Conservation (phyloP, 2,888 invertebrate genomes). For the Chaitophorus viminalis region DNA sequence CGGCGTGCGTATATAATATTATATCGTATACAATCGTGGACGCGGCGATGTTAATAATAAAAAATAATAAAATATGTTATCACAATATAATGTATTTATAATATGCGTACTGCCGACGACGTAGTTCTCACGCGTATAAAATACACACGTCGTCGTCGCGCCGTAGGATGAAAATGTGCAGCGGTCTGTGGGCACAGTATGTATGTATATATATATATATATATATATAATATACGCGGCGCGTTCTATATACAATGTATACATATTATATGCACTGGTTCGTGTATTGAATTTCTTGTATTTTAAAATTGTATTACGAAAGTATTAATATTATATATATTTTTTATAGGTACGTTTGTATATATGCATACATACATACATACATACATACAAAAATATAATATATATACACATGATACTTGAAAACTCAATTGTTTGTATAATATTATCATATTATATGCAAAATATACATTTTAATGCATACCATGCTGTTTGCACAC, state of each 20-base stretch:
- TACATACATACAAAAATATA: background rate
- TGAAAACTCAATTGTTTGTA: too few species aligned
- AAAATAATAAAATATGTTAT: slow-evolving; percentile 33
- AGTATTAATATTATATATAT: too few species aligned
- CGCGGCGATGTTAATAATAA: background rate
- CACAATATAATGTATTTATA: too few species aligned
- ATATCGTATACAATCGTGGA: slow-evolving; percentile 40
- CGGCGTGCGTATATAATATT: background rate
- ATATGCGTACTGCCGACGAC: slow-evolving; percentile 54
- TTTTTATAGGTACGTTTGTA: background rate
- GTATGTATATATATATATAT: background rate
- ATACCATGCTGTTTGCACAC: background rate
- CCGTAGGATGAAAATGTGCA: slow-evolving; percentile 23
- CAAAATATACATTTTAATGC: background rate
- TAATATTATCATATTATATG: too few species aligned
- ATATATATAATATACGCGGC: too few species aligned
- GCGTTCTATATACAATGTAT: too few species aligned
- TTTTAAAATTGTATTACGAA: slow-evolving; percentile 3
- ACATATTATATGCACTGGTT: background rate
- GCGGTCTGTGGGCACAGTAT: background rate
- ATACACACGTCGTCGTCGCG: slow-evolving; percentile 53
- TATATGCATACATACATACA: background rate
- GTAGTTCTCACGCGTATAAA: slow-evolving; percentile 60
- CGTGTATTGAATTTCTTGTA: slow-evolving; percentile 20
- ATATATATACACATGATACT: too few species aligned